Percentiles rank a stretch among this genome's conserved stretches.
Conservation (phyloP, 1,140 invertebrate species). For the Atta texana region DNA sequence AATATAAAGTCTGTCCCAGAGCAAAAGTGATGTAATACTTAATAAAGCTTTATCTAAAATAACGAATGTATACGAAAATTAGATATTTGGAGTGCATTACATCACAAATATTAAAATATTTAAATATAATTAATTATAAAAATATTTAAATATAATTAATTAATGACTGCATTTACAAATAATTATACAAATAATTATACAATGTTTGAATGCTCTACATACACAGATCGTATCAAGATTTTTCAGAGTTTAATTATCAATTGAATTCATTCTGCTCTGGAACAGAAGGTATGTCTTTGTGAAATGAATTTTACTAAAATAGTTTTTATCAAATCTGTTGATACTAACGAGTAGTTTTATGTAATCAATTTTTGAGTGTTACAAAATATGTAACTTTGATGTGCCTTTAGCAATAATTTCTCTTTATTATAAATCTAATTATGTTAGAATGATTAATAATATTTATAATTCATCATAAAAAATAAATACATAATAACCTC, state of each 20-base stretch:
- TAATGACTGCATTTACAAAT: conserved; percentile 35
- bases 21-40: conserved; percentile 47
- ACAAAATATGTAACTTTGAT: conserved; percentile 74
- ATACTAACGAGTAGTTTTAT: conserved; percentile 66
- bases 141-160: conserved; percentile 3
- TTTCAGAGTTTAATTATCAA: conserved; percentile 36
- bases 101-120: conserved; percentile 25
- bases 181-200: conserved; percentile 16
- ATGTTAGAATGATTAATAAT: conserved; percentile 73
- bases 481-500: conserved; percentile 67
- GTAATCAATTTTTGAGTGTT: conserved; percentile 73
- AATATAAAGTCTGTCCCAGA: conserved; percentile 66
- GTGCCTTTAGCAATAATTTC: conserved; percentile 75
- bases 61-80: conserved; percentile 7
- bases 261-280: conserved; percentile 62
- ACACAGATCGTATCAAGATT: conserved; percentile 35
- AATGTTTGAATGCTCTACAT: not conserved
- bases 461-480: conserved; percentile 73
- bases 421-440: conserved; percentile 75
- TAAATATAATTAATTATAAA: not conserved
- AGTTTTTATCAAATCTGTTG: conserved; percentile 72
- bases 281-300: conserved; percentile 62
- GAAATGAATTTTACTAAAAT: conserved; percentile 67
- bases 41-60: conserved; percentile 39
- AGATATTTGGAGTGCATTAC: conserved; percentile 31